A percentile compares a stretch with the other conserved stretches of the same genome.
phyloP scores from a whole-genome alignment of 2,888 invertebrate genomes.

The Drosophila hamatofila region DNA sequence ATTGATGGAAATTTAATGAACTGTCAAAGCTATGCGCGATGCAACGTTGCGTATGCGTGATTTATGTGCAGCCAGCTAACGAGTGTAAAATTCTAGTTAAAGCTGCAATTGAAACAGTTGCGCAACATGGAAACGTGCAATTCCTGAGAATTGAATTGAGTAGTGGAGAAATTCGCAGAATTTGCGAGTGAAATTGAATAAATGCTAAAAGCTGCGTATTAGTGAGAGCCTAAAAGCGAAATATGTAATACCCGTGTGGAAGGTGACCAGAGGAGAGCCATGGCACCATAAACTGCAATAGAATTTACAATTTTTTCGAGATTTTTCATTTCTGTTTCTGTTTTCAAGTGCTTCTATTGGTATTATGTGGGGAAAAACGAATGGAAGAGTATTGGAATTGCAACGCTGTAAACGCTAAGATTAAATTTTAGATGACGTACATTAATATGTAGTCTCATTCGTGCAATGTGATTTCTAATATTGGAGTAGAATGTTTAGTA shows the following conservation, averaged over 20 bases:
- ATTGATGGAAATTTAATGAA: slow-evolving; percentile 72
- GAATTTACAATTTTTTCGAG: background rate
- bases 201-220: background rate
- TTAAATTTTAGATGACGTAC: no score
- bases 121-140: slow-evolving; percentile 7
- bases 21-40: slow-evolving; percentile 60
- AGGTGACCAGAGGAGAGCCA: background rate
- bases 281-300: background rate
- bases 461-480: no score
- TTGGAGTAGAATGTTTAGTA: no score
- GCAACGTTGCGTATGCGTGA: slow-evolving; percentile 72
- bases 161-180: background rate
- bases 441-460: no score
- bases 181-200: no score
- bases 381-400: no score
- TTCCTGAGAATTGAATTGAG: background rate
- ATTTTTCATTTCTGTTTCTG: background rate
- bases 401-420: no score
- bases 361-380: no score
- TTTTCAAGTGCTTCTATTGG: background rate
- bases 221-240: background rate
- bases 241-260: background rate
- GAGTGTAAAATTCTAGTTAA: slow-evolving; percentile 29
- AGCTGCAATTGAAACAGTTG: slow-evolving; percentile 20
- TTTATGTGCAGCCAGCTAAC: slow-evolving; percentile 52